Percentiles rank a stretch among this genome's conserved stretches.
phyloP scores from a whole-genome alignment of 2,888 invertebrate species.

The Synergus laeviventris region DNA sequence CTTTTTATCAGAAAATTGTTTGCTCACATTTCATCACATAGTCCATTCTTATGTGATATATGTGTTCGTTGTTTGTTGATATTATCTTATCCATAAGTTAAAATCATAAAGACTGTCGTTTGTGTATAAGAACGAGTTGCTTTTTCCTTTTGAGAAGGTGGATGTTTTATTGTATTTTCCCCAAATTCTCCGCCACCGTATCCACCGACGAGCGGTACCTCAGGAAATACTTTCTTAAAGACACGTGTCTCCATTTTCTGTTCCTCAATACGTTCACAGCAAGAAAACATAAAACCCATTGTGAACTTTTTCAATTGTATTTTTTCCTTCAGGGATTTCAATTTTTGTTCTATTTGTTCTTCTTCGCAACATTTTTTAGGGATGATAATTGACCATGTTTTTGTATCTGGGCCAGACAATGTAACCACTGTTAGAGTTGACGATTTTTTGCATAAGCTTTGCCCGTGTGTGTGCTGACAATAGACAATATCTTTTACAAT shows the following conservation, averaged over 20 bases:
- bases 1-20: background rate
- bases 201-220: constrained; percentile 67
- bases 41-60: background rate
- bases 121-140: constrained; percentile 47
- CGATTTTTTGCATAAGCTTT: constrained; percentile 44
- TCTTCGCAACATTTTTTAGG: constrained; percentile 53
- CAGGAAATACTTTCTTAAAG: constrained; percentile 69
- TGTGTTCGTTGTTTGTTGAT: background rate
- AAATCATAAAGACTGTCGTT: constrained; percentile 68
- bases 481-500: constrained; percentile 57
- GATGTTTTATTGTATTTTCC: constrained; percentile 53
- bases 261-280: constrained; percentile 63
- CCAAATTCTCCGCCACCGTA: constrained; percentile 71
- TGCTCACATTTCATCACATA: background rate
- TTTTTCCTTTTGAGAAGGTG: background rate
- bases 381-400: constrained; percentile 68
- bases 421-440: constrained; percentile 58
- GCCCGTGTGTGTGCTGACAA: constrained; percentile 50
- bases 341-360: constrained; percentile 56
- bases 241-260: constrained; percentile 63
- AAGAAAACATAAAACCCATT: constrained; percentile 70
- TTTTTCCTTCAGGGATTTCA: constrained; percentile 58
- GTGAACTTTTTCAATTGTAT: constrained; percentile 66
- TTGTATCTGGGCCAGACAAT: constrained; percentile 62
- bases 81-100: constrained; percentile 63